Evolutionary conservation across 2,888 invertebrate genomes (phyloP), one percentile per base, ranked within the genome.

Genomic region (Phaonia tiefii): DNA sequence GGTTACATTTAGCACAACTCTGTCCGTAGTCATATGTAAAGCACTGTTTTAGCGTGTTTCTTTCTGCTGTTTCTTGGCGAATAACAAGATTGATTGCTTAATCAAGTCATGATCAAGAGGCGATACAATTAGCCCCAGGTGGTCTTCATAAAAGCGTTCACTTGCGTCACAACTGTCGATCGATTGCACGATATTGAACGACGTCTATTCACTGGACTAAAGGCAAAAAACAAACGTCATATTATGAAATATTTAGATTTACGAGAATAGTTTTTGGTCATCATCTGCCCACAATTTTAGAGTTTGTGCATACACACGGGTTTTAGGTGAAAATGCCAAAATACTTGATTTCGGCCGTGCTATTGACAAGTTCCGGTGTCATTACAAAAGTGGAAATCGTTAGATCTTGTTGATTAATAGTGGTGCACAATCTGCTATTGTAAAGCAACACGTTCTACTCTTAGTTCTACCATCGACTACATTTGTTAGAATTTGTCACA

Each of bases 51-150:
- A 58, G 17, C 54, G 22, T 20, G 60, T 66, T 46, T 10, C 11
- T 2, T 26, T 13, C 44, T 15, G 44, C 46, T 63, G 26, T 49
- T 63, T 22, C 11, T 13, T 4, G 51, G 25, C 58, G 49, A 46
- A 54, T 60, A 44, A 76, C 37, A 84, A 83, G 82, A 86, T 85
- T 86, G 88, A 88, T 89, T 86, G 86, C 89, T 88, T 88, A 87
- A 89, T 89, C 87, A 86, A 83, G 83, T 77, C 83, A 83, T 83
- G 83, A 84, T 85, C 85, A 80, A 83, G 80, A 79, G 79, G 84
- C 83, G 85, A 85, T 85, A 86, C 86, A 86, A 86, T 86, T 86
- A 87, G 87, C 87, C 87, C 85, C 87, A 85, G 87, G 87, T 84
- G 85, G 83, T 70, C 80, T 82, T 77, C 78, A 82, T 84, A 86